Percentiles rank a stretch among this genome's conserved stretches.
Evolutionary conservation across 2,113 vertebrate species (phyloP).

Genomic region (Oncorhynchus kisutch): DNA sequence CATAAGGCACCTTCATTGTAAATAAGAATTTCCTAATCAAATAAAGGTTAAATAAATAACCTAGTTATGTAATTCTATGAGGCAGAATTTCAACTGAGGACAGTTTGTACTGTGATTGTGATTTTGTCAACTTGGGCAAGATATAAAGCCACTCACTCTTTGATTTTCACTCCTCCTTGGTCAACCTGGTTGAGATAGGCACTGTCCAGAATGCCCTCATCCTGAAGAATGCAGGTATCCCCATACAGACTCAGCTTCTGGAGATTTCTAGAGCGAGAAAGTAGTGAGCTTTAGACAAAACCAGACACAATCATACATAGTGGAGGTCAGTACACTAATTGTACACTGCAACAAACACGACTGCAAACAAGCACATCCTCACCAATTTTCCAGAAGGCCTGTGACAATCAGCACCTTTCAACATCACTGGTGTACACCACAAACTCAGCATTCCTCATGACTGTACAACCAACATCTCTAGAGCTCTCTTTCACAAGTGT

Average conservation of each 20-base stretch:
- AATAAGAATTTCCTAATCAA: too few relatives aligned
- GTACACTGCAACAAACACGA: neutral
- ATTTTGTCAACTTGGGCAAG: too few relatives aligned
- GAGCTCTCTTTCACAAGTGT: neutral
- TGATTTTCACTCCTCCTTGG: constrained; percentile 93
- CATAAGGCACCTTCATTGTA: too few relatives aligned
- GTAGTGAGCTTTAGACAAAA: neutral
- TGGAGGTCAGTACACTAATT: neutral
- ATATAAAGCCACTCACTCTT: constrained; percentile 81
- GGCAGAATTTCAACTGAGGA: too few relatives aligned
- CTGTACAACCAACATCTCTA: neutral
- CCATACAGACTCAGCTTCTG: constrained; percentile 94
- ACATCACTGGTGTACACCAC: neutral
- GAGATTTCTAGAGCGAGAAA: constrained; percentile 81
- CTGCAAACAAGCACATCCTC: too few relatives aligned
- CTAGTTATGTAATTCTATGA: too few relatives aligned
- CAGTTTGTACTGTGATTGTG: too few relatives aligned
- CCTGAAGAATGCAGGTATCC: constrained; percentile 90
- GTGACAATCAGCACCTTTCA: neutral
- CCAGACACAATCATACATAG: neutral
- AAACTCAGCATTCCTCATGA: neutral
- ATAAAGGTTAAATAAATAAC: too few relatives aligned
- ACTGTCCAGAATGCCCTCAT: constrained; percentile 87
- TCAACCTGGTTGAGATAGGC: constrained; percentile 89
- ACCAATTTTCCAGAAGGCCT: too few relatives aligned